Percentiles rank a stretch among this genome's conserved stretches.
phyloP scores from a whole-genome alignment of 2,888 invertebrate genomes.

The Lepeophtheirus nordmannii region DNA sequence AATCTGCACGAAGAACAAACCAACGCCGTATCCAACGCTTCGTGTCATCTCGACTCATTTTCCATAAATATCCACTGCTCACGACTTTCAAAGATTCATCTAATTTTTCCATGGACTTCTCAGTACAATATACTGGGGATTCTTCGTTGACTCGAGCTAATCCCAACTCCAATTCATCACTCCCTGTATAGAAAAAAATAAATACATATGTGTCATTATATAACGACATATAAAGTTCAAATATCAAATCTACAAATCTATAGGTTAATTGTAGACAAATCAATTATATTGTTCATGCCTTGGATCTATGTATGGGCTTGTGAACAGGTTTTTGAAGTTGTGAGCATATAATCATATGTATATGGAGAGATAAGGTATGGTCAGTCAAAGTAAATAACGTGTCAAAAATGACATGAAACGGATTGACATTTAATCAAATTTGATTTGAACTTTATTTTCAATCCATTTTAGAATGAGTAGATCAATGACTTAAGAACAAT shows the following conservation, averaged over 20 bases:
- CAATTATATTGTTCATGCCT: not conserved
- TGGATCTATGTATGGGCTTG: no score
- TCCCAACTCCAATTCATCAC: slow-evolving; percentile 68
- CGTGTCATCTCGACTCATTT: slow-evolving; percentile 22
- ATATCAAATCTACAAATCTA: not conserved
- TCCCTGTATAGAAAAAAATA: slow-evolving; percentile 32
- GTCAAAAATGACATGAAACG: no score
- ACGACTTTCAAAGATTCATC: slow-evolving; percentile 17
- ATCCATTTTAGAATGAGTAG: no score
- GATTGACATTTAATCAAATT: no score
- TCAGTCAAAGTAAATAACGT: no score
- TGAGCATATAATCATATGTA: no score
- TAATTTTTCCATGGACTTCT: slow-evolving; percentile 9
- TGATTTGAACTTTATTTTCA: no score
- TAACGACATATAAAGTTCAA: not conserved
- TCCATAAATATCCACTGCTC: slow-evolving; percentile 25
- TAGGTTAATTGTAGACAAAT: not conserved
- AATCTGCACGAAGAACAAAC: slow-evolving; percentile 77
- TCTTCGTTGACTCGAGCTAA: slow-evolving; percentile 49
- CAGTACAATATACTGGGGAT: not conserved
- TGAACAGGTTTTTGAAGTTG: no score
- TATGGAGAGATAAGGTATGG: no score
- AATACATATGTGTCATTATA: not conserved
- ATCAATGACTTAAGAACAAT: no score
- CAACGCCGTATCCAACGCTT: slow-evolving; percentile 65